Evolutionary conservation across 1,140 invertebrate species (phyloP), one percentile per base, ranked within the genome.

Genomic region (Plectrocnemia conspersa): DNA sequence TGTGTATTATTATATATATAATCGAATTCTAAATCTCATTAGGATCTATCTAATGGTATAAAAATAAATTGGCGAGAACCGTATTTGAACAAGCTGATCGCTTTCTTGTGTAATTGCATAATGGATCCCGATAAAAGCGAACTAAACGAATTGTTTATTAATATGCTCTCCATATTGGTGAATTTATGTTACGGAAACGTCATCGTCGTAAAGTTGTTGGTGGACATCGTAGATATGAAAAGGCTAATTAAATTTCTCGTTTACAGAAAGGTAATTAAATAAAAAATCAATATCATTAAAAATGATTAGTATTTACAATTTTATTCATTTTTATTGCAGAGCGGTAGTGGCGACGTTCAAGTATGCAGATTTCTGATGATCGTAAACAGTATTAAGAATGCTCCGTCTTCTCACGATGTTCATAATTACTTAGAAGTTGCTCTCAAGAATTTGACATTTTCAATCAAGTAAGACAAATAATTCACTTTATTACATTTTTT

Each of bases 121-220:
- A 69, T 65, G n/a, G 70, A 77, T 16, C 75, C 74, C 0, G 76
- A 75, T 64, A 42, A 62, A 1, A 7, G 3, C 42, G 64, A 79
- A 27, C 70, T 79, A 2, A 78, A 22, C 15, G 23, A 42, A 2
- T 24, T 83, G 16, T 68, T 71, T 0, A 70, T 77, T 9, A 70
- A 81, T 23, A 80, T 82, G 0, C 68, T 87, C 2, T 79, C 81
- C 0, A 77, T 85, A n/a, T 65, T 87, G n/a, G 80, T 83, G 1
- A 86, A 86, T 72, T 67, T 87, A 10, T 85, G 83, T 64, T 82
- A 84, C 61, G 82, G 82, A 57, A 86, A 86, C 69, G 63, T 82
- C 47, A 79, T 82, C 3, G 81, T 80, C 1, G 74, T 84, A 21
- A 82, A 84, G 60, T 78, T 78, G 0, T 68, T 86, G 2, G 80